Conservation (phyloP, 2,888 invertebrate genomes). For the Troglohyphantes excavatus region DNA sequence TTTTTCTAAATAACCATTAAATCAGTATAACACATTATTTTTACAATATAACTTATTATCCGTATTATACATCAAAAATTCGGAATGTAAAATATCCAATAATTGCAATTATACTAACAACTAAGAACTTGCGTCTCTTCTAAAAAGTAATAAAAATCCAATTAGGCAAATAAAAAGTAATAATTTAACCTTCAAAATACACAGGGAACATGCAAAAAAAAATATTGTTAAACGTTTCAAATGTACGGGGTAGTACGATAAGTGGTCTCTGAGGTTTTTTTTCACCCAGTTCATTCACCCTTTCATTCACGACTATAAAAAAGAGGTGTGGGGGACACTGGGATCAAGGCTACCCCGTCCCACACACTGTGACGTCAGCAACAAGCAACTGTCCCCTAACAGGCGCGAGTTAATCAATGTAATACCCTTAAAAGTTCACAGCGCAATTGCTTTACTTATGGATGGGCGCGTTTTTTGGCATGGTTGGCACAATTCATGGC, state of each 20-base stretch:
- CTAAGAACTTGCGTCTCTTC: no score
- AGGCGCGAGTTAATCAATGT: constrained; percentile 6
- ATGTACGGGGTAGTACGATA: background rate
- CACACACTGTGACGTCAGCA: constrained; percentile 65
- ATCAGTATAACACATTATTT: no score
- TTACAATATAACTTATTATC: no score
- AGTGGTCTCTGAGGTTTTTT: background rate
- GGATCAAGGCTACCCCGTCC: constrained; percentile 53
- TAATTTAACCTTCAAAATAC: no score
- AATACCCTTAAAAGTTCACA: background rate
- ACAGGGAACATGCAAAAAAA: background rate
- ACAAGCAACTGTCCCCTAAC: constrained; percentile 5
- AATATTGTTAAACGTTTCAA: background rate
- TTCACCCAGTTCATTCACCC: constrained; percentile 70
- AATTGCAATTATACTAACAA: no score
- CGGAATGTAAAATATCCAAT: no score
- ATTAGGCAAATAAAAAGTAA: no score
- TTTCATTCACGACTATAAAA: constrained; percentile 9
- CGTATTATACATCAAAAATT: no score
- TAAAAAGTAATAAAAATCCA: no score
- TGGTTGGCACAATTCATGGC: no score
- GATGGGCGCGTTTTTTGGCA: no score
- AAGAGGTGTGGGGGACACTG: constrained; percentile 7
- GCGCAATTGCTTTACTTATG: background rate
- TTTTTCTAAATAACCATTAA: no score